Base-by-base conservation (phyloP, 1,140 invertebrate species). In the Zaprionus davidi region DNA sequence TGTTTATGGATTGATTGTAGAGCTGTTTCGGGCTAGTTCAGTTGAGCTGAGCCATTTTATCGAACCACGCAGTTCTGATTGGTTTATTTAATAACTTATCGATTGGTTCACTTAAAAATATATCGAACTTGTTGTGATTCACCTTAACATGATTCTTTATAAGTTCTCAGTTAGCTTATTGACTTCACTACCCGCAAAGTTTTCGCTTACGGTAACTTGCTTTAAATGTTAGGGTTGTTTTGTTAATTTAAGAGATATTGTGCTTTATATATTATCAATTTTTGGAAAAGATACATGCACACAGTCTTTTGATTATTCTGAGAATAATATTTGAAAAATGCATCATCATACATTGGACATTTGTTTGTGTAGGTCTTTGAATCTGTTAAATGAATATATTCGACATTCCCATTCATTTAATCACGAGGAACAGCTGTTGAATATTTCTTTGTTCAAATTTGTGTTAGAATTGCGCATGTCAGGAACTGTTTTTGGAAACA, bases 1-100 rank as follows among this genome's bases (percentile, higher is more conserved):
- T 84, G 82, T 84, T 84, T 84, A 83, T 83, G 73, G 81, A 85
- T 83, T 83, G 77, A 68, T 82, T 81, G 70, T 67, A 82, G 79
- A 74, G 79, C 81, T 82, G 70, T 81, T 31, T 65, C 46, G 44
- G 67, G 24, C 57, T 36, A 67, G 71, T 73, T 73, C 44, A 53
- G 46, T 41, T 44, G 20, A 65, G 63, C 59, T 66, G 41, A 58
- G 28, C 31, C n/a, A 58, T 1, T 51, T 64, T 59, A 72, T 72
- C 70, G 70, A 72, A 67, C 70, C 34, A 72, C 41, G 31, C 9
- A 11, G 9, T 34, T 34, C 31, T 11, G 31, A 34, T 34, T 34
- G 31, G 31, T 11, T 11, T 34, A 34, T 22, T 2, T 1, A 49
- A 11, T 2, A 12, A 13, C 4, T 24, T 24, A 5, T 51, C 22